phyloP scores from a whole-genome alignment of 2,113 vertebrate species.

The Plectropomus leopardus region DNA sequence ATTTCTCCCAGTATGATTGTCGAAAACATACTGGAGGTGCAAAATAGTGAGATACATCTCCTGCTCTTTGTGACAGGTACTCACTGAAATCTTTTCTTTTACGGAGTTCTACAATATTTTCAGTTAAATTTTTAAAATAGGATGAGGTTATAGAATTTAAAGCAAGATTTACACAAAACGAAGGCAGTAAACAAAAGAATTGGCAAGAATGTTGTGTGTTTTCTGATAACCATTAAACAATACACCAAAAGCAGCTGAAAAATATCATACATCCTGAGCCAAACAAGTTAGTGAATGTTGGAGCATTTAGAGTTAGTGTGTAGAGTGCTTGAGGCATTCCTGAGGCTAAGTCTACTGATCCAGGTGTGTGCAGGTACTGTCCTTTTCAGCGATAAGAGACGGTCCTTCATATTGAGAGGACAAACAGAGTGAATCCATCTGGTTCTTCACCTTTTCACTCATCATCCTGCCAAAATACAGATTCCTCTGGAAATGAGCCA shows the following conservation, averaged over 20 bases:
- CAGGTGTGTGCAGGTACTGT: slow-evolving; percentile 26
- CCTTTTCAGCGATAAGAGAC: slow-evolving; percentile 12
- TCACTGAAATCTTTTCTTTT: background rate
- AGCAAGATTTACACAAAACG: background rate
- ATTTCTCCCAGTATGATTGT: slow-evolving; percentile 34
- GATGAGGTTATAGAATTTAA: background rate
- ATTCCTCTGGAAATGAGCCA: slow-evolving; percentile 55
- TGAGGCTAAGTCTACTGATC: slow-evolving; percentile 5
- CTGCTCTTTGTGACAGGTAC: background rate
- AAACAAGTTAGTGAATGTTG: background rate
- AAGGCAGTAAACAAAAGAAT: background rate
- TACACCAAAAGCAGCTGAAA: background rate
- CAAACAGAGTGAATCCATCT: slow-evolving; percentile 63
- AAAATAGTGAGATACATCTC: background rate
- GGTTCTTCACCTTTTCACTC: slow-evolving; percentile 68
- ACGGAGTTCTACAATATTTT: background rate
- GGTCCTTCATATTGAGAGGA: slow-evolving; percentile 58
- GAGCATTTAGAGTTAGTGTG: slow-evolving; percentile 7
- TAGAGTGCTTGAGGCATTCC: slow-evolving; percentile 33
- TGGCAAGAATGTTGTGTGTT: background rate
- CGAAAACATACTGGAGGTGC: slow-evolving; percentile 1
- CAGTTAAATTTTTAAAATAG: slow-evolving; percentile 9
- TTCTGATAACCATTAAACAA: background rate
- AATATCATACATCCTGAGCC: background rate
- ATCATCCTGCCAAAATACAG: slow-evolving; percentile 55